These are phyloP conservation scores for Belonocnema kinseyi DNA, from an alignment of 1,140 invertebrate species.

Conservation along the genomic window DNA sequence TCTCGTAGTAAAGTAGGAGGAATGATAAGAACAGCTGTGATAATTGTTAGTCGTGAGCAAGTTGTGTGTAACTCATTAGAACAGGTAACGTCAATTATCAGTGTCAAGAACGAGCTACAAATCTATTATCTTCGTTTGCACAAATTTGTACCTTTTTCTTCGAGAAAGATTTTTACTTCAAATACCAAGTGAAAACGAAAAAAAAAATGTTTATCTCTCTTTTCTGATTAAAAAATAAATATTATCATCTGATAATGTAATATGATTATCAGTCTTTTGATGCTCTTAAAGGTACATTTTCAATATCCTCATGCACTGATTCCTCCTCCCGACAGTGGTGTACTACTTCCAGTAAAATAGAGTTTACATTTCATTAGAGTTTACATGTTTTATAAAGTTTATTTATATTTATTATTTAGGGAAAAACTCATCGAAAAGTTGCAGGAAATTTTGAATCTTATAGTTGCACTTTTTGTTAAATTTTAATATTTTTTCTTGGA, in stretches of 20 bases:
- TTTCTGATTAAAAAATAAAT: too few relatives aligned
- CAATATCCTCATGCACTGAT: conserved; percentile 1
- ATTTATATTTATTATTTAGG: not conserved
- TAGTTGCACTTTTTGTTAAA: not conserved
- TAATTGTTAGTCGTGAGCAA: not conserved
- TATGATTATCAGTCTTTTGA: conserved; percentile 6
- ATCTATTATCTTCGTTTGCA: not conserved
- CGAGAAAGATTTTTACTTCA: too few relatives aligned
- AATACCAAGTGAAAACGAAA: too few relatives aligned
- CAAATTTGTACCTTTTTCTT: too few relatives aligned
- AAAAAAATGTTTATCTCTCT: too few relatives aligned
- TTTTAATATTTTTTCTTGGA: not conserved
- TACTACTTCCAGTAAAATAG: conserved; percentile 6
- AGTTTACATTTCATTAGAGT: not conserved
- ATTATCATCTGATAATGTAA: not conserved
- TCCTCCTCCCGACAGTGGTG: not conserved
- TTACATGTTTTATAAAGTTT: not conserved
- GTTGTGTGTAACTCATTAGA: not conserved
- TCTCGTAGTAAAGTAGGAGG: too few relatives aligned
- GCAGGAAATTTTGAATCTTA: not conserved
- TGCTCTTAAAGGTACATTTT: not conserved
- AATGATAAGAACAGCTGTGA: too few relatives aligned
- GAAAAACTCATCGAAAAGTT: not conserved
- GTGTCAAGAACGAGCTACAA: not conserved
- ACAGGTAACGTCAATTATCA: not conserved